Conservation (phyloP, 2,888 invertebrate species). For the Omphaloscelis lunosa region DNA sequence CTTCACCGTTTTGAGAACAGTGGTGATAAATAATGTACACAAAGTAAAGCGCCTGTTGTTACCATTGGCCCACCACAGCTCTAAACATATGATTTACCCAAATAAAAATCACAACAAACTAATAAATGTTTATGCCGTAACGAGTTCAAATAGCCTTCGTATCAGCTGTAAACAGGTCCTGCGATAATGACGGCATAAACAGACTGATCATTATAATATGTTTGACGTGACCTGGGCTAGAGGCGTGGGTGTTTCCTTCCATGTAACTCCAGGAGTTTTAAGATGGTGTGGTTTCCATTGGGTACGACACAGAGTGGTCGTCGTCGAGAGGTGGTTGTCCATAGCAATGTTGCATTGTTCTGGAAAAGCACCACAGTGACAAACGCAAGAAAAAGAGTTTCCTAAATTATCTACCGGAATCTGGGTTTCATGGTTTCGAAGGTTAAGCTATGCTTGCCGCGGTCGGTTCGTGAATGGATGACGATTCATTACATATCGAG, state of each 20-base stretch:
- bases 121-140: conserved; percentile 47
- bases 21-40: no score
- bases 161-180: conserved; percentile 39
- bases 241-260: conserved; percentile 65
- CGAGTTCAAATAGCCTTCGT: conserved; percentile 8
- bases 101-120: conserved; percentile 33
- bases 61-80: no score
- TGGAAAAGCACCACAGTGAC: not conserved
- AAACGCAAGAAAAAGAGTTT: not conserved
- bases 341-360: not conserved
- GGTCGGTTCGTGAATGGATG: no score
- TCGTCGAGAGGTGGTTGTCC: not conserved
- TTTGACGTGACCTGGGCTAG: conserved; percentile 66
- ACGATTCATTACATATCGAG: no score
- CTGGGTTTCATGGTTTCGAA: no score
- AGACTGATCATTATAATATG: conserved; percentile 65
- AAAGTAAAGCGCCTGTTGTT: no score
- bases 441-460: no score
- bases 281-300: conserved; percentile 45
- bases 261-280: conserved; percentile 66
- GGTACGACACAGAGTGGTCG: conserved; percentile 42
- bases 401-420: not conserved
- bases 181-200: conserved; percentile 57
- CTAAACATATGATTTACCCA: conserved; percentile 38
- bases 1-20: no score